Percentiles rank a stretch among this genome's conserved stretches.
Evolutionary conservation across 2,113 vertebrate genomes (phyloP).

Genomic region (Saccopteryx leptura): DNA sequence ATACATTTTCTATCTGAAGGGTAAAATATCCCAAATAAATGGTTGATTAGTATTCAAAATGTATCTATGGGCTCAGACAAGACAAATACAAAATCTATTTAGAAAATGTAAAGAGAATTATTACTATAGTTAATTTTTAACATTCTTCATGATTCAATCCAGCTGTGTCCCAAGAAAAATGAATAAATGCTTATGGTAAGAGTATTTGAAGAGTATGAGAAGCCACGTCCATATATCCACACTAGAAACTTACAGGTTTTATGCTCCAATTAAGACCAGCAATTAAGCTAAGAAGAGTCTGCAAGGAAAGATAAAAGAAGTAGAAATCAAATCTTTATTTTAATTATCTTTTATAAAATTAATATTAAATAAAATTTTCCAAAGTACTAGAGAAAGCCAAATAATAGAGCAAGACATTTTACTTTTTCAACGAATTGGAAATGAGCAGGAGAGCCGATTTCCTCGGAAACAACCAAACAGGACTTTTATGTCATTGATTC

Average conservation of each 20-base stretch:
- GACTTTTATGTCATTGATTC: background rate
- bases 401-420: background rate
- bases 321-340: constrained; percentile 18
- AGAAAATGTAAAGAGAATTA: constrained; percentile 4
- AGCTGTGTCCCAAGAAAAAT: background rate
- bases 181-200: background rate
- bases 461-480: background rate
- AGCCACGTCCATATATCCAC: background rate
- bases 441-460: background rate
- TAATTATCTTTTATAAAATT: constrained; percentile 63
- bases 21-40: background rate
- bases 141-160: background rate
- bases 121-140: background rate
- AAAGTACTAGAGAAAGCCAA: constrained; percentile 20
- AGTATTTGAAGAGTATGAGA: background rate
- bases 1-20: constrained; percentile 10
- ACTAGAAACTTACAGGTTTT: constrained; percentile 27
- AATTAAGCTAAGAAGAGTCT: constrained; percentile 30
- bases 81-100: constrained; percentile 19
- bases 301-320: constrained; percentile 19
- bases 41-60: constrained; percentile 41
- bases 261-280: constrained; percentile 4
- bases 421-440: background rate
- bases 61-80: constrained; percentile 9
- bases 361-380: constrained; percentile 43